Evolutionary conservation across 2,888 invertebrate genomes (phyloP), one percentile per base, ranked within the genome.

Genomic region (Sabatieria punctata): DNA sequence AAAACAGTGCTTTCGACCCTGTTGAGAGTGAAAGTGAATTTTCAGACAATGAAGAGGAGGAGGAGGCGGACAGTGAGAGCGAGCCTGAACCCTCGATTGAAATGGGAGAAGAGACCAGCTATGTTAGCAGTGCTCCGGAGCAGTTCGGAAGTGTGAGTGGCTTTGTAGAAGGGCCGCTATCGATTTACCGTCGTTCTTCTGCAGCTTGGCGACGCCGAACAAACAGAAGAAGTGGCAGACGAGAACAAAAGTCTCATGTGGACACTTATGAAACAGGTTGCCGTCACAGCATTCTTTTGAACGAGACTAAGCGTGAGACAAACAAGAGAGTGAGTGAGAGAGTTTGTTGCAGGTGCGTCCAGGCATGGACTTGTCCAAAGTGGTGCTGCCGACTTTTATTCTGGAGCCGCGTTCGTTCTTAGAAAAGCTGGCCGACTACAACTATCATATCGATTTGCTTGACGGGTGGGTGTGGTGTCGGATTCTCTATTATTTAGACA

Each of bases 241-340:
- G 89, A 91, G 67, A 86, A 91, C 71, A 89, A 88, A 68, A 85
- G 85, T 19, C 73, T 91, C 38, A 80, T 91, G 57, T 91, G 91
- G 89, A 83, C 82, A 64, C 74, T 91, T 35, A 75, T 91, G 60
- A 91, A 91, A 69, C 91, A 91, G 74, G 71, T 71, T 45, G 46
- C 54, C 36, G 55, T 11, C 19, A 43, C n/a, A n/a, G n/a, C n/a
- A 13, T 39, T n/a, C 18, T n/a, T n/a, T 19, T 19, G 11, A 39
- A 39, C 11, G 13, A 39, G 18, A 13, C 22, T 13, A 39, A 11
- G 18, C 40, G 11, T 11, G 40, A 19, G 13, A 39, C n/a, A 39
- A 39, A 11, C 11, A 39, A 18, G 13, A 19, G 39, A n/a, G n/a
- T 33, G 33, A 13, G 33, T n/a, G n/a, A 33, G 11, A 33, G n/a